A percentile compares a stretch with the other conserved stretches of the same genome.
Conservation (phyloP, 2,888 invertebrate genomes). For the Molanna angustata region DNA sequence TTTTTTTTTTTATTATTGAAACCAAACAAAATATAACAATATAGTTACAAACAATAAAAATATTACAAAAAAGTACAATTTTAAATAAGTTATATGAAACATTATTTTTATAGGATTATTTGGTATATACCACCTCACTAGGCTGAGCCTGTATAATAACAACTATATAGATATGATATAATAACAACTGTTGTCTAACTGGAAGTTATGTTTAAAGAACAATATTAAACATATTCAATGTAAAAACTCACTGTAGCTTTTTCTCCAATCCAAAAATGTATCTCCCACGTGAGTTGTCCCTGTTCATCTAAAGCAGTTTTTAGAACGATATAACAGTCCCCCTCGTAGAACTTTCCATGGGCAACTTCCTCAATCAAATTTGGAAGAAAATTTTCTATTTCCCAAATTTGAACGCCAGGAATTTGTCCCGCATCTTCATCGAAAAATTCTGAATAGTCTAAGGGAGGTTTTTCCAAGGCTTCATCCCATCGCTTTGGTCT, state of each 20-base stretch:
- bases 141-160: too few relatives aligned
- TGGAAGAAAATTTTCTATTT: constrained; percentile 98
- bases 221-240: too few relatives aligned
- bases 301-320: constrained; percentile 84
- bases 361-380: constrained; percentile 91
- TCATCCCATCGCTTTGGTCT: constrained; percentile 98
- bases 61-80: too few relatives aligned
- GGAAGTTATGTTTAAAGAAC: too few relatives aligned
- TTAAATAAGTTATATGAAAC: too few relatives aligned
- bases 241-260: constrained; percentile 78
- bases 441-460: constrained; percentile 97
- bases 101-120: too few relatives aligned
- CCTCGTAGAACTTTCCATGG: constrained; percentile 98
- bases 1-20: too few relatives aligned
- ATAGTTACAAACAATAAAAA: too few relatives aligned
- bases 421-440: constrained; percentile 92
- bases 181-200: too few relatives aligned
- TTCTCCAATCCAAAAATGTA: constrained; percentile 99
- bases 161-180: too few relatives aligned
- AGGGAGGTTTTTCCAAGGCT: constrained; percentile 86
- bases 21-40: too few relatives aligned
- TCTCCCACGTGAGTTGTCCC: constrained; percentile 87
- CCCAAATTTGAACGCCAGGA: constrained; percentile 94
- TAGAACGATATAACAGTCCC: constrained; percentile 96
- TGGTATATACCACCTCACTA: too few relatives aligned